Base-by-base conservation (phyloP, 2,888 invertebrate species). In the Nasonia oneida region DNA sequence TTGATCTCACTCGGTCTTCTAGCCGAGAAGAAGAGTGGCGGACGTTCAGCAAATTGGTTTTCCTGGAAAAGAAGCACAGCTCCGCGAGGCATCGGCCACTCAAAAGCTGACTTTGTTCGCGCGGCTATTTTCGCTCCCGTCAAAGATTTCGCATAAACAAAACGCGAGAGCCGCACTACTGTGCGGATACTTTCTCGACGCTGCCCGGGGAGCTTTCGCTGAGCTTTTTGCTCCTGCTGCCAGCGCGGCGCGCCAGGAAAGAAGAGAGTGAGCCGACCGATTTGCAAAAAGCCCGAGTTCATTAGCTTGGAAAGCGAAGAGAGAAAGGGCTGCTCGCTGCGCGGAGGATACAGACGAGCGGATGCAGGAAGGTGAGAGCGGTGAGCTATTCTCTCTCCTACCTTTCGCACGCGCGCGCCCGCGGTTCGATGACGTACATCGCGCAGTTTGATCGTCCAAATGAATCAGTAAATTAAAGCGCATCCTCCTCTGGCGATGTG, bases 1-100 rank as follows among this genome's bases (percentile, higher is more conserved):
- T 42, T 42, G 42, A 70, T 80, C 77, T 79, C 71, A 33, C 78
- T 29, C 37, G 37, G 37, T 88, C 73, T 84, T 81, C 50, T 81
- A 83, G 82, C 77, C 81, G 84, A 83, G 87, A 86, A 86, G 86
- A 85, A 85, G 82, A 53, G 8, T 23, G 10, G 61, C 42, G 29
- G 77, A 78, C 83, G 77, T 83, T 64, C 78, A 83, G 53, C 74
- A 83, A 83, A 83, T 78, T 57, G 64, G 73, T 74, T 83, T 79
- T 33, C 73, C 73, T 47, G 73, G 39, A 39, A 67, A 73, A 81
- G 0, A 10, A 33, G 47, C 50, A 29, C 29, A 15, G 61, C 42
- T 37, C 4, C 33, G 37, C 33, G 37, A 75, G 75, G 75, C 53
- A 53, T 33, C 71, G 10, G 37, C 23, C 12, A 14, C 29, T 18